Conservation (phyloP, 1,140 invertebrate species). For the Drosophila novamexicana region DNA sequence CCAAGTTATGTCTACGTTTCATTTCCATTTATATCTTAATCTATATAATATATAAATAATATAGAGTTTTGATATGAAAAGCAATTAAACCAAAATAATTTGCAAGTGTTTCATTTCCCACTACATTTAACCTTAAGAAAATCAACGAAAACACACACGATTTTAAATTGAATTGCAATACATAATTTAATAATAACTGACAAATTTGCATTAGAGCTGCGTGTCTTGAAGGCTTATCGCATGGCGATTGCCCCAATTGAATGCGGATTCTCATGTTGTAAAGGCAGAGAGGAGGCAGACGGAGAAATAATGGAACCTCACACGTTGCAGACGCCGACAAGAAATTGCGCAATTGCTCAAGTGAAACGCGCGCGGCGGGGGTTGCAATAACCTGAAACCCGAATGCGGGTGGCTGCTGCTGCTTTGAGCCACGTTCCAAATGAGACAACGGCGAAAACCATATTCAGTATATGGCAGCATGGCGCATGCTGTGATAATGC, state of each 20-base stretch:
- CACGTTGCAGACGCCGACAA: constrained; percentile 51
- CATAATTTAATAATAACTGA: constrained; percentile 1
- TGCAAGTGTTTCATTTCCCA: constrained; percentile 24
- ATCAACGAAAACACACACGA: not conserved
- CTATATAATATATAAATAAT: too few species aligned
- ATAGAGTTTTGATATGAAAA: not conserved
- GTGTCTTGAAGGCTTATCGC: constrained; percentile 43
- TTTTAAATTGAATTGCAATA: not conserved
- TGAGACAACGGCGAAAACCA: not conserved
- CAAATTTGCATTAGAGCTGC: constrained; percentile 18
- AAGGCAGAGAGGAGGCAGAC: not conserved
- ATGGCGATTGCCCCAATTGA: constrained; percentile 41
- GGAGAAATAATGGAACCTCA: constrained; percentile 45
- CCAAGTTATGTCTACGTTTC: not conserved
- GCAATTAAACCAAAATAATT: too few species aligned
- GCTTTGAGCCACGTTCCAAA: constrained; percentile 39
- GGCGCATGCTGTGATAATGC: constrained; percentile 80
- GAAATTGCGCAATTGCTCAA: constrained; percentile 64
- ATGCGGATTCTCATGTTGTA: constrained; percentile 5
- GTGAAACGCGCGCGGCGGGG: constrained; percentile 45
- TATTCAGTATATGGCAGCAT: not conserved
- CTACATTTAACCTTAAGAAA: constrained; percentile 3
- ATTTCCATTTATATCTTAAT: too few species aligned
- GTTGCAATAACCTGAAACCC: constrained; percentile 66
- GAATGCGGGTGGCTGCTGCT: constrained; percentile 58